Evolutionary conservation across 2,797 vertebrate species (phyloP), one percentile per base, ranked within the genome.

Genomic region (Aythya fuligula): DNA sequence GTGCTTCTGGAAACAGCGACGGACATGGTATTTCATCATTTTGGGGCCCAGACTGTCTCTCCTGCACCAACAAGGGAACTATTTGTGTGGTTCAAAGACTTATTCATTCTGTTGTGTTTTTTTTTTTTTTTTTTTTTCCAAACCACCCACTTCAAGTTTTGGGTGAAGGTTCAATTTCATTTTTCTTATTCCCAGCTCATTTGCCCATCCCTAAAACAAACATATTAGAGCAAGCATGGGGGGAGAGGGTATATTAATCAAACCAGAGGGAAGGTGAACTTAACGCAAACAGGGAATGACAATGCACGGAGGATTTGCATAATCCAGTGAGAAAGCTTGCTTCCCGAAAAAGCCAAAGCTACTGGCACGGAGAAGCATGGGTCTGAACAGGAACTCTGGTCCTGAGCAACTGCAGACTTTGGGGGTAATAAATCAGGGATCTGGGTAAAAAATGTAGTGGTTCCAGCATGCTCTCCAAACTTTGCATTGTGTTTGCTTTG

Each of bases 191-290:
- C 91, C 93, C 90, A 87, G 87, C 90, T 96, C 92, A 76, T 79
- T 93, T 88, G 91, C 94, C 92, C 96, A 93, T 96, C 95, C 94
- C 87, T 96, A 95, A 94, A 95, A 53, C 91, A 95, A 96, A 95
- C 94, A 94, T 74, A 92, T 47, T 75, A 85, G 87, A 94, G 89
- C 74, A 53, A 90, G 93, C 74, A 9, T 70, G 71, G 64, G 87
- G 91, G 91, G 67, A 91, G 87, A 93, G 80, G 74, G 89, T 45
- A 45, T 25, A 94, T 96, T 86, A 90, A 94, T 93, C 95, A 94
- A 90, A 90, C 19, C 76, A 53, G 84, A 64, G 85, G 73, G 85
- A 30, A 94, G 74, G 70, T 43, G 91, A 94, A 81, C 18, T 0
- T 47, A 65, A 75, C 0, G 5, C 91, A 93, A 91, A 89, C 89